Percentiles rank a stretch among this genome's conserved stretches.
These are phyloP conservation scores for Casuarius casuarius DNA, from an alignment of 2,113 vertebrate genomes.

Conservation along the genomic window DNA sequence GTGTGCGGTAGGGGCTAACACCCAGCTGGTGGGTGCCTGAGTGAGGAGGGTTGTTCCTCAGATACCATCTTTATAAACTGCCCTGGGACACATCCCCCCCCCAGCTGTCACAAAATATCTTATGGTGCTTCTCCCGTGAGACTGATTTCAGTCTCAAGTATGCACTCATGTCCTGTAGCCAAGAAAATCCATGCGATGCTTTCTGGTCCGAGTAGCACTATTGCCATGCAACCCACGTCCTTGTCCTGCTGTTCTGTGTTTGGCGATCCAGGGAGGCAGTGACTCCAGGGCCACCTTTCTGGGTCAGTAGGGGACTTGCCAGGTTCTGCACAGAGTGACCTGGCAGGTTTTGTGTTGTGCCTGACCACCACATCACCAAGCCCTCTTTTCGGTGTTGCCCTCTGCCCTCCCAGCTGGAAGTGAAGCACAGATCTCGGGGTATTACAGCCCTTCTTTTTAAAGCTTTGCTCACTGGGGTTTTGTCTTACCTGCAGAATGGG, in stretches of 20 bases:
- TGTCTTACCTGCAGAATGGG: conserved; percentile 87
- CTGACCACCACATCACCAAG: not conserved
- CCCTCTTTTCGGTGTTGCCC: rapidly evolving
- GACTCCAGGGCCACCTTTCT: not conserved
- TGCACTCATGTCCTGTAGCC: not conserved
- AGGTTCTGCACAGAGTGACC: not conserved
- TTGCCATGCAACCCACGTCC: rapidly evolving
- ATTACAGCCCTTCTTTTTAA: not conserved
- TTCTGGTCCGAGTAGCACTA: not conserved
- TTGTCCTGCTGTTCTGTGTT: not conserved
- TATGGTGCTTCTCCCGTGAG: not conserved
- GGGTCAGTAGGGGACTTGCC: not conserved
- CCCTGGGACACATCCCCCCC: not conserved
- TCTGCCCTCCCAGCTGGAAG: not conserved
- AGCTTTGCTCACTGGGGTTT: not conserved
- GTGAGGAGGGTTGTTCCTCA: not conserved
- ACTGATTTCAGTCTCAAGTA: too few relatives aligned
- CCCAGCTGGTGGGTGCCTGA: not conserved
- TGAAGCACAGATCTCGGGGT: rapidly evolving
- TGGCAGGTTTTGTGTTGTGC: rapidly evolving
- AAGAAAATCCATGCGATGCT: not conserved
- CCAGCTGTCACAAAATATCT: not conserved
- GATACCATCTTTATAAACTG: not conserved
- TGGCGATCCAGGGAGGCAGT: not conserved
- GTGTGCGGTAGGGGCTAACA: not conserved